Conservation (phyloP, 2,797 vertebrate species). For the Sebastes itinus region DNA sequence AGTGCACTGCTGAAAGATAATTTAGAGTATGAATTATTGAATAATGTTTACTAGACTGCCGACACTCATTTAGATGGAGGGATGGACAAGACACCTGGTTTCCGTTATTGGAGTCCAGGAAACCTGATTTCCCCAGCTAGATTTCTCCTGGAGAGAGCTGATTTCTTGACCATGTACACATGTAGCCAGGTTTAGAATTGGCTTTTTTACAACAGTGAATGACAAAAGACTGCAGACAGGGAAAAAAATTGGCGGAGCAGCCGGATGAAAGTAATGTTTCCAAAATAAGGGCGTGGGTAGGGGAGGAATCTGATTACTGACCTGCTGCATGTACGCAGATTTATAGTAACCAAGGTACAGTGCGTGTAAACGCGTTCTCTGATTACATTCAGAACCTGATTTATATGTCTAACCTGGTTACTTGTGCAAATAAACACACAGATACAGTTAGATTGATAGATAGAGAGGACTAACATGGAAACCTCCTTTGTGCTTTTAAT, state of each 20-base stretch:
- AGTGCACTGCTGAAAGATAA: slow-evolving; percentile 5
- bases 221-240: neutral
- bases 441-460: neutral
- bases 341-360: neutral
- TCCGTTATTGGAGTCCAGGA: neutral
- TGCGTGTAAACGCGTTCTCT: too few species aligned
- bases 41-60: slow-evolving; percentile 2
- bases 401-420: neutral
- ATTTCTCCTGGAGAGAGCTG: neutral
- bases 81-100: neutral
- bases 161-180: neutral
- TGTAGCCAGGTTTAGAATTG: neutral
- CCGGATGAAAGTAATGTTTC: neutral
- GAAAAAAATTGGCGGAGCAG: neutral
- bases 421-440: neutral
- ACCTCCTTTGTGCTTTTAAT: neutral
- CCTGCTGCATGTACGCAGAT: neutral
- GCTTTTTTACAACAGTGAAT: neutral
- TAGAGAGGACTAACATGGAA: neutral
- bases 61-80: neutral
- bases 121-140: neutral
- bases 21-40: slow-evolving; percentile 11
- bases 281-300: neutral
- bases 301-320: neutral
- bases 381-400: neutral